Percentiles rank a stretch among this genome's conserved stretches.
phyloP scores from a whole-genome alignment of 2,888 invertebrate species.

The Noctua comes region DNA sequence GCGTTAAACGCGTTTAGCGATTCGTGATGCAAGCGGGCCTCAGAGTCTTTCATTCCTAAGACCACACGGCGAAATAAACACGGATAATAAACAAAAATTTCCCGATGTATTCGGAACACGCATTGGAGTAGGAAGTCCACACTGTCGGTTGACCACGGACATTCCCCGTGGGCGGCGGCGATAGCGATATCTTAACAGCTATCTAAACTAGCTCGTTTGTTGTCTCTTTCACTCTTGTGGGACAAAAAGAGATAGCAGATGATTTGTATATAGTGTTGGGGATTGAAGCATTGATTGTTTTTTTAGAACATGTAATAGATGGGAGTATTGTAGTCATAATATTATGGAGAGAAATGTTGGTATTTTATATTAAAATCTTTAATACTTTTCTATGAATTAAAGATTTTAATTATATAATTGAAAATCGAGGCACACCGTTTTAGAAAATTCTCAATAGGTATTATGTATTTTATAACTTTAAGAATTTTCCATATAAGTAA shows the following conservation, averaged over 20 bases:
- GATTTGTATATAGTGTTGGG: conserved; percentile 54
- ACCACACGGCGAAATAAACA: conserved; percentile 51
- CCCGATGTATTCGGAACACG: conserved; percentile 53
- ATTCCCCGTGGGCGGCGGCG: conserved; percentile 77
- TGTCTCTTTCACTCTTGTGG: conserved; percentile 50
- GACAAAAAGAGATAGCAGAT: conserved; percentile 41
- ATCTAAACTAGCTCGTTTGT: conserved; percentile 69
- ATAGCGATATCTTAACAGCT: conserved; percentile 76
- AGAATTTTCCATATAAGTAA: background rate
- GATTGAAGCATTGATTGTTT: conserved; percentile 58
- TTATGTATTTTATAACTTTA: background rate
- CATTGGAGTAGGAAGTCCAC: conserved; percentile 74
- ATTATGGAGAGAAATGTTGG: background rate
- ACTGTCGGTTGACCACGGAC: conserved; percentile 61
- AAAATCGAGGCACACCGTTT: background rate
- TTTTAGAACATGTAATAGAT: conserved; percentile 31
- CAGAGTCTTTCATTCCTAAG: background rate
- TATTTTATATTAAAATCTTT: no score
- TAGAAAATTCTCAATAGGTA: background rate
- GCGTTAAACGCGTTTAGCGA: no score
- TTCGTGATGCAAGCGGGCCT: no score
- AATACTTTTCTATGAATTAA: no score
- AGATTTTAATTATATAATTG: background rate
- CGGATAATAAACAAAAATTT: conserved; percentile 53
- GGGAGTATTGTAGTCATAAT: background rate